These are phyloP conservation scores for Symphodus melops DNA, from an alignment of 2,113 vertebrate genomes.

Conservation along the genomic window DNA sequence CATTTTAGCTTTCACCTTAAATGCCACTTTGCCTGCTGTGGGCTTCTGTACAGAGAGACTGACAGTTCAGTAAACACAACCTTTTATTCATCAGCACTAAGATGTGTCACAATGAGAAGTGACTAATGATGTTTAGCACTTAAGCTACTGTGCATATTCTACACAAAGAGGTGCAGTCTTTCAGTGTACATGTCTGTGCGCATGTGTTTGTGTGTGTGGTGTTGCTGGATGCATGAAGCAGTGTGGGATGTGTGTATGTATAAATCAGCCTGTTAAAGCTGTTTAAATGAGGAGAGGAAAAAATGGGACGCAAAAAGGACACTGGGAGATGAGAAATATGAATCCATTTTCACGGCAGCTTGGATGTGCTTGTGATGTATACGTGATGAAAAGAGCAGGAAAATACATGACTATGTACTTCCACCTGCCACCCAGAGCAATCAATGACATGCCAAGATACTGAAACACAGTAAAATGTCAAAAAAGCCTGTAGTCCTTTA, in stretches of 20 bases:
- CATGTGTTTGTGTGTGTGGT: not conserved
- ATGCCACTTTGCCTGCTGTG: constrained; percentile 21
- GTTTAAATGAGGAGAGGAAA: constrained; percentile 51
- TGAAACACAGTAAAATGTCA: constrained; percentile 27
- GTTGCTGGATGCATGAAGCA: constrained; percentile 8
- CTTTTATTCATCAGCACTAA: constrained; percentile 21
- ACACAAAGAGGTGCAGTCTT: not conserved
- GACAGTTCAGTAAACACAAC: constrained; percentile 9
- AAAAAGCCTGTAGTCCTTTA: not conserved
- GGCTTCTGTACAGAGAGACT: not conserved
- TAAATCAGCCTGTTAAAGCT: constrained; percentile 59
- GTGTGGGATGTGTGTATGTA: constrained; percentile 31
- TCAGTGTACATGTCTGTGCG: not conserved
- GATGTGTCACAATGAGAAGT: constrained; percentile 15
- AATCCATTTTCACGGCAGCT: constrained; percentile 69
- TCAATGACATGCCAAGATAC: constrained; percentile 15
- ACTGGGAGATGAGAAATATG: constrained; percentile 38
- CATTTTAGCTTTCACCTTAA: constrained; percentile 41
- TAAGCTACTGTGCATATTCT: not conserved
- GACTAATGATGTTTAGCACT: constrained; percentile 8
- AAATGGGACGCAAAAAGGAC: constrained; percentile 52
- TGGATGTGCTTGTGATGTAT: constrained; percentile 51
- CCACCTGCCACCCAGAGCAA: constrained; percentile 6
- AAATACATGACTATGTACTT: constrained; percentile 25
- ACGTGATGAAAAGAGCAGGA: constrained; percentile 25